Conservation (phyloP, 2,797 vertebrate genomes). For the Loris lydekkerianus region DNA sequence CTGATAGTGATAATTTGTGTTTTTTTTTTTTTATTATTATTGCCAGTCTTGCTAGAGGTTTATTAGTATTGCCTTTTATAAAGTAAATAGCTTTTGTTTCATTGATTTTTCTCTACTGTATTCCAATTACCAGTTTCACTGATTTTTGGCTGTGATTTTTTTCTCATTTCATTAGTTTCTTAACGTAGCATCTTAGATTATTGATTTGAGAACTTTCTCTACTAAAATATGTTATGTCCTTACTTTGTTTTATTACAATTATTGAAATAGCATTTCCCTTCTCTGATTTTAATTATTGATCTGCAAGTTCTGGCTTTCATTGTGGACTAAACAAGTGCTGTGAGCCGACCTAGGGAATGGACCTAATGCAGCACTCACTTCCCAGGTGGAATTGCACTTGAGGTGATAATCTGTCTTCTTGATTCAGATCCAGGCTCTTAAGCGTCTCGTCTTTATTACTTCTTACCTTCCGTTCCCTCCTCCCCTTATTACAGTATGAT, state of each 20-base stretch:
- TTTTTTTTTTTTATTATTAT: background rate
- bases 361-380: background rate
- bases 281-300: conserved; percentile 17
- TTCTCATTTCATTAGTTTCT: background rate
- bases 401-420: background rate
- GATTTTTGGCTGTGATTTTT: background rate
- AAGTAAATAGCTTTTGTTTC: background rate
- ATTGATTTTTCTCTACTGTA: background rate
- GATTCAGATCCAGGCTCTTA: conserved; percentile 18
- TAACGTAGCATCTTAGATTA: background rate
- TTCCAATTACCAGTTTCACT: background rate
- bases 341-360: background rate
- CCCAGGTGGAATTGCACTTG: background rate
- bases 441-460: background rate
- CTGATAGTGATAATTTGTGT: background rate
- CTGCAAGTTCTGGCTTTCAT: background rate
- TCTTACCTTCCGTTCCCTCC: background rate
- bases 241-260: background rate
- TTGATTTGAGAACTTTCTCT: background rate
- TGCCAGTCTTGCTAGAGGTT: background rate
- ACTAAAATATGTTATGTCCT: background rate
- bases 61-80: background rate
- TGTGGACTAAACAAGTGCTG: background rate
- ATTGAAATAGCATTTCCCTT: background rate
- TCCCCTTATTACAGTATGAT: background rate